Evolutionary conservation across 2,113 vertebrate species (phyloP), one percentile per base, ranked within the genome.

Genomic region (Cathartes aura): DNA sequence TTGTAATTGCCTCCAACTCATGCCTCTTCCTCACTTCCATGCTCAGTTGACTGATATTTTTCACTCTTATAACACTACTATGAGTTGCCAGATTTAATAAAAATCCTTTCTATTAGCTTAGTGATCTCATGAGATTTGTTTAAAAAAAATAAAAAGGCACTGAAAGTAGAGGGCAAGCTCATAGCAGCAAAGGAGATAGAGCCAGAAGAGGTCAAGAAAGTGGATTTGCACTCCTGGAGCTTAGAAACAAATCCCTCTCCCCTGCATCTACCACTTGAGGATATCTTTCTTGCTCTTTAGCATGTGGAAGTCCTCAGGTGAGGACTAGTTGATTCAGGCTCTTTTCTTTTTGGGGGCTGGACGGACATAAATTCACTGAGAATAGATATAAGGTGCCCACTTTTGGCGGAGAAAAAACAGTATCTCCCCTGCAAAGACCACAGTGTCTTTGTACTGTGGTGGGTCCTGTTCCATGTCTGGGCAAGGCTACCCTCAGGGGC

Each of bases 1-100:
- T 93, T 83, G 73, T 93, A 75, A 68, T 82, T 93, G 84, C 21
- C 30, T 96, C 21, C 75, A 91, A 22, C 75, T 95, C 78, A 40
- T 34, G 34, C 19, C 52, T 89, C 32, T 76, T 89, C 62, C 34
- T 86, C 48, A 55, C 73, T 84, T 89, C 60, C 21, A 17, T 56
- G 75, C 47, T 88, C 42, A 62, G 48, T 30, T 76, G 70, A 38
- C 45, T 75, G 62, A 47, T 64, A 72, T 80, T 93, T 96, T 95
- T 92, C 53, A 42, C 47, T 93, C 48, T 53, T 64, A 45, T 17
- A 58, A 60, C 58, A 79, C 74, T 60, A 34, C 52, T 56, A 5
- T 38, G 70, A 80, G 27, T 76, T 95, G 40, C 58, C 59, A 95
- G 74, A 73, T 95, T 80, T 79, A 82, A 90, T 80, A 95, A 85